These are phyloP conservation scores for Dendropsophus ebraccatus DNA, from an alignment of 2,113 vertebrate species.

Conservation along the genomic window DNA sequence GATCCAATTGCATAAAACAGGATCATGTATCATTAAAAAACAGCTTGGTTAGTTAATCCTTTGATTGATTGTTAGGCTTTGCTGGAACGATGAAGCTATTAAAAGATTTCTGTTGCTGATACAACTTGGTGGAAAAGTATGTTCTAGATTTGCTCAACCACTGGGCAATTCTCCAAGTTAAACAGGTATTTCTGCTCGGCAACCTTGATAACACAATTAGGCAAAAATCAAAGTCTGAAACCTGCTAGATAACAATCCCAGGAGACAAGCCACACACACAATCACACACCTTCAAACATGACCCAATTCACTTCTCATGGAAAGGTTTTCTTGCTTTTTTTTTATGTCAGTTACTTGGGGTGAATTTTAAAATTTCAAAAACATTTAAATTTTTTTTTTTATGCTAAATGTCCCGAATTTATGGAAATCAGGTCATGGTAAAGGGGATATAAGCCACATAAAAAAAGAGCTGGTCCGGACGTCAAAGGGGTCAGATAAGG, in stretches of 20 bases:
- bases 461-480: not conserved
- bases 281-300: conserved; percentile 17
- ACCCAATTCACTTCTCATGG: not conserved
- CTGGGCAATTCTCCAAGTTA: not conserved
- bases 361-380: not conserved
- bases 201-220: conserved; percentile 57
- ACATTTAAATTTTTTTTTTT: too few species aligned
- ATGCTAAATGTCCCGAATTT: too few species aligned
- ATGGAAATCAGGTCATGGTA: not conserved
- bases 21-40: conserved; percentile 60
- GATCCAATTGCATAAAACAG: conserved; percentile 64
- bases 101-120: conserved; percentile 62
- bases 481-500: not conserved
- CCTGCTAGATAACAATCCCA: conserved; percentile 67
- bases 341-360: not conserved
- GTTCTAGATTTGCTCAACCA: not conserved
- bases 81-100: conserved; percentile 62
- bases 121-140: conserved; percentile 29
- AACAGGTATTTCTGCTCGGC: conserved; percentile 56
- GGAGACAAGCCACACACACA: conserved; percentile 73
- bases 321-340: not conserved
- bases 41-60: conserved; percentile 68
- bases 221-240: conserved; percentile 48
- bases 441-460: not conserved
- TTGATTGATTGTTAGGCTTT: conserved; percentile 66